Base-by-base conservation (phyloP, 2,113 vertebrate genomes). In the Paralichthys olivaceus region DNA sequence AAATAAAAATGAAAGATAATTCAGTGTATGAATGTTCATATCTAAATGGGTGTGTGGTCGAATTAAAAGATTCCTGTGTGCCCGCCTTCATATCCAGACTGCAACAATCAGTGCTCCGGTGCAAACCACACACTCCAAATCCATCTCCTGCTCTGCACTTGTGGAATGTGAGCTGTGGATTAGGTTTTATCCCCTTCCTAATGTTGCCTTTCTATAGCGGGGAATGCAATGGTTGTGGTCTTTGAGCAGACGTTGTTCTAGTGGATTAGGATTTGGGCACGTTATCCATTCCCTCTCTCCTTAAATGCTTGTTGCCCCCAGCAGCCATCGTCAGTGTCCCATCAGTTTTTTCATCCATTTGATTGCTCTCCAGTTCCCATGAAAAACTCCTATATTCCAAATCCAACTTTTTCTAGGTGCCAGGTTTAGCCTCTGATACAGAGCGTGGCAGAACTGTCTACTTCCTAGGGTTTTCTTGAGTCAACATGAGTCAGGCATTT, bases 131-230 rank as follows among this genome's bases (percentile, higher is more conserved):
- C 45, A 79, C 68, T 68, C 65, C 7, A 58, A 77, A 47, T 54
- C 63, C 74, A 54, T 91, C 83, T 81, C 58, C 64, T 77, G 70
- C 73, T 83, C 75, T 94, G 93, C 93, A 93, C 89, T 91, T 59
- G 90, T 92, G 94, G 94, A 95, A 94, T 94, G 94, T 93, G 93
- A 94, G 71, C 45, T 65, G 76, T 67, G 92, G 90, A 93, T 95
- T 93, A 91, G 67, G 22, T 69, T 37, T 88, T 78, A 92, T 90
- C 90, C 90, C 69, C 5, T 28, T 82, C 64, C 68, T 64, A 90
- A 81, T 87, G 74, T 85, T 77, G 84, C 80, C 58, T 86, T 79
- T 87, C 81, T 80, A 86, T 82, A 86, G 87, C 66, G 15, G 68
- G 75, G 85, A 89, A 90, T 86, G 72, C 78, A 89, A 70, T 90